These are phyloP conservation scores for Nomada lathburiana DNA, from an alignment of 2,888 invertebrate species.

Conservation along the genomic window DNA sequence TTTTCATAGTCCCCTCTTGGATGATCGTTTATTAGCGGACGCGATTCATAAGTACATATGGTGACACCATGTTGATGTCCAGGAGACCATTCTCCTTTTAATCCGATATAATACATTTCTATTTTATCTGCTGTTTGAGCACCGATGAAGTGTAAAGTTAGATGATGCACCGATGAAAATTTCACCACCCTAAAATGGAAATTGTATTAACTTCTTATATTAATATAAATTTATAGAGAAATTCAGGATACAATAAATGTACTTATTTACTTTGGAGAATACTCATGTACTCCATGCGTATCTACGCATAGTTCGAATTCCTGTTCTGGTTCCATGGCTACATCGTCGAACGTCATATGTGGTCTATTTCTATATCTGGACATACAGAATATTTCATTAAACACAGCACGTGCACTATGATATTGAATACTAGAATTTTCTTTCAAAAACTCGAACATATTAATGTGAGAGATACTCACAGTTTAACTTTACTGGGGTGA, in stretches of 20 bases:
- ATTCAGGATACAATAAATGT: not conserved
- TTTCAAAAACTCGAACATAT: not conserved
- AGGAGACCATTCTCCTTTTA: slow-evolving; percentile 96
- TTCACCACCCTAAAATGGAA: slow-evolving; percentile 90
- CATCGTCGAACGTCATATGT: slow-evolving; percentile 97
- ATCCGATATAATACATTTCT: slow-evolving; percentile 96
- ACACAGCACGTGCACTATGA: not conserved
- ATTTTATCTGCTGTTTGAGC: slow-evolving; percentile 95
- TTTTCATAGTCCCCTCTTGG: slow-evolving; percentile 85
- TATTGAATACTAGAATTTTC: not conserved
- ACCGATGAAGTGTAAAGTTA: slow-evolving; percentile 95
- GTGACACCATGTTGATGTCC: slow-evolving; percentile 95
- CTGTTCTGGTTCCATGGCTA: slow-evolving; percentile 91
- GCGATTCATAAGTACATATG: slow-evolving; percentile 95
- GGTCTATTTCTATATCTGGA: slow-evolving; percentile 96
- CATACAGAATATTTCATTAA: not conserved
- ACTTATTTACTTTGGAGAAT: slow-evolving; percentile 92
- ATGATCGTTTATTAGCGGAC: slow-evolving; percentile 94
- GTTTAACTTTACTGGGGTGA: slow-evolving; percentile 94
- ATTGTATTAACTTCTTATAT: slow-evolving; percentile 8
- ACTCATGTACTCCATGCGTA: slow-evolving; percentile 92
- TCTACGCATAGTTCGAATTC: slow-evolving; percentile 95
- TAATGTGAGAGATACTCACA: slow-evolving; percentile 88
- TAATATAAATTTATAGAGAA: not conserved
- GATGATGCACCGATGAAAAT: slow-evolving; percentile 95